phyloP scores from a whole-genome alignment of 2,797 vertebrate species.

The Enteromius unitaeniatus region DNA sequence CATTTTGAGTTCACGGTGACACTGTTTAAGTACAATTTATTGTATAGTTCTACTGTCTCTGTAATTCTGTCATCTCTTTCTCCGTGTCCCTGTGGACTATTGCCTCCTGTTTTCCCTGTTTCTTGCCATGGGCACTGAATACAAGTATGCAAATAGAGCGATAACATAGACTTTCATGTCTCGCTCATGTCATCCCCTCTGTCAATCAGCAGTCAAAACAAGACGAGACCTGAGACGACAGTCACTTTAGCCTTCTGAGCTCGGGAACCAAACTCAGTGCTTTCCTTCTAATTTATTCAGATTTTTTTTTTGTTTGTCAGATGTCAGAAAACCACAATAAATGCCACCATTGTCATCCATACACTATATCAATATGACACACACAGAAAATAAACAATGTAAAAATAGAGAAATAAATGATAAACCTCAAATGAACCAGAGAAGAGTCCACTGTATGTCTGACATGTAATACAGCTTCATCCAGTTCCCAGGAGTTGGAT shows the following conservation, averaged over 20 bases:
- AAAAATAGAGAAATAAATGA: conserved; percentile 67
- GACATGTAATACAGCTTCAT: conserved; percentile 85
- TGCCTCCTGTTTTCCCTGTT: conserved; percentile 67
- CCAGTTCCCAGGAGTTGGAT: conserved; percentile 66
- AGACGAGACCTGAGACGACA: conserved; percentile 61
- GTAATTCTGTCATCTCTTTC: conserved; percentile 47
- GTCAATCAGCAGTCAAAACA: conserved; percentile 55
- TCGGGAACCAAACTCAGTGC: conserved; percentile 66
- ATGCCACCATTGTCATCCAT: conserved; percentile 77
- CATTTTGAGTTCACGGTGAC: conserved; percentile 23
- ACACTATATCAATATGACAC: conserved; percentile 79
- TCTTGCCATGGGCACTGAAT: conserved; percentile 67
- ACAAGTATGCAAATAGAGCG: conserved; percentile 70
- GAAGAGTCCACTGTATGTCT: conserved; percentile 75
- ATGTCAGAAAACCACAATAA: conserved; percentile 79
- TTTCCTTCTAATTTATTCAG: conserved; percentile 77
- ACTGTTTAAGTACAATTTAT: conserved; percentile 31
- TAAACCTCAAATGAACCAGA: conserved; percentile 65
- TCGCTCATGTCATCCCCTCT: conserved; percentile 66
- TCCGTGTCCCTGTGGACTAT: conserved; percentile 59
- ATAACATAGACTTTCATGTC: conserved; percentile 70
- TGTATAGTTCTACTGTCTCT: conserved; percentile 23
- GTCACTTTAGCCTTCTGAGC: conserved; percentile 55
- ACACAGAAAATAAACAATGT: conserved; percentile 66
- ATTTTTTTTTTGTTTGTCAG: conserved; percentile 68